These are phyloP conservation scores for Gryllus longicercus DNA, from an alignment of 2,888 invertebrate genomes.

Conservation along the genomic window DNA sequence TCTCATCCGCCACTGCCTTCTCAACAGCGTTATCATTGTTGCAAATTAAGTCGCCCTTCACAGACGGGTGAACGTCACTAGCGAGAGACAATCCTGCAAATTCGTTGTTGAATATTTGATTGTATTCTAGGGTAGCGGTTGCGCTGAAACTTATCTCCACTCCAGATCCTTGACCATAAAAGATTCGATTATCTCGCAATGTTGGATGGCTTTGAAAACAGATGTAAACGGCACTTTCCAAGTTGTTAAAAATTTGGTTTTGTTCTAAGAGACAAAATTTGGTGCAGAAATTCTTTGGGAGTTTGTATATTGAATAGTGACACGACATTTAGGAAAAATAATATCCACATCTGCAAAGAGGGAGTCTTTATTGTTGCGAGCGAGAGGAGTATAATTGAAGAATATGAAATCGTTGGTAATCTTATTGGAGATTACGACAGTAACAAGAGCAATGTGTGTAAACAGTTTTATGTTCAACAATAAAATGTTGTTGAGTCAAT, in stretches of 20 bases:
- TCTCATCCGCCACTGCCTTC: constrained; percentile 93
- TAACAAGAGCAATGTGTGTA: too few relatives aligned
- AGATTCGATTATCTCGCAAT: constrained; percentile 90
- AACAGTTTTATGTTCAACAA: too few relatives aligned
- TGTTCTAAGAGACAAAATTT: constrained; percentile 84
- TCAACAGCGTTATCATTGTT: constrained; percentile 98
- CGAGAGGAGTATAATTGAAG: too few relatives aligned
- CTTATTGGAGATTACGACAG: too few relatives aligned
- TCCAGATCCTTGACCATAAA: constrained; percentile 96
- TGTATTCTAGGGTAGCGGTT: constrained; percentile 95
- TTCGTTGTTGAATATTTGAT: constrained; percentile 97
- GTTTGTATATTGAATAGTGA: too few relatives aligned
- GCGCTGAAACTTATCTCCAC: constrained; percentile 99
- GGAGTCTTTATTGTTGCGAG: too few relatives aligned
- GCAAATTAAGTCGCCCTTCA: constrained; percentile 76
- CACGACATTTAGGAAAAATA: too few relatives aligned
- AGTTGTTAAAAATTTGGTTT: constrained; percentile 96
- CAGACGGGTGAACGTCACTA: constrained; percentile 88
- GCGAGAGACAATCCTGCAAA: constrained; percentile 94
- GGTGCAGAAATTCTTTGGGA: too few relatives aligned
- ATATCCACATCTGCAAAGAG: too few relatives aligned
- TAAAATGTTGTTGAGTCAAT: too few relatives aligned
- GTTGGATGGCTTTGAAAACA: constrained; percentile 98
- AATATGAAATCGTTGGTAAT: too few relatives aligned
- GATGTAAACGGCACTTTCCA: constrained; percentile 97